Conservation (phyloP, 2,113 vertebrate genomes). For the Riparia riparia region DNA sequence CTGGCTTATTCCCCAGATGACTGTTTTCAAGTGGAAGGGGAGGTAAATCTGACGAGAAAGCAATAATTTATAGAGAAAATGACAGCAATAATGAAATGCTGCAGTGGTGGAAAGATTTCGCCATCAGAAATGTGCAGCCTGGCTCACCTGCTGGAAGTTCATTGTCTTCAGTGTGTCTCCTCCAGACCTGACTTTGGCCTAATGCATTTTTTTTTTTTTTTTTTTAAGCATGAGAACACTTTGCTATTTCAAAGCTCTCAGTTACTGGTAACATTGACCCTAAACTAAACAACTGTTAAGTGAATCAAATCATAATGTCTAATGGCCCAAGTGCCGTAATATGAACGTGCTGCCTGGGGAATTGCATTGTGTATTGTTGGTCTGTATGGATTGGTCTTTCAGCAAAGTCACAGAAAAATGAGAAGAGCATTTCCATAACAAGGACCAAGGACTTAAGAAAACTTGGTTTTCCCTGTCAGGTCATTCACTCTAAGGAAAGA, state of each 20-base stretch:
- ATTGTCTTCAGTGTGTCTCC: not conserved
- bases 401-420: not conserved
- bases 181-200: not conserved
- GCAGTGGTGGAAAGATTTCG: not conserved
- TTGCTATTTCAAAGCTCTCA: not conserved
- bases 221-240: not conserved
- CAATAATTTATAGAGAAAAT: conserved; percentile 52
- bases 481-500: conserved; percentile 10
- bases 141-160: not conserved
- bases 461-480: not conserved
- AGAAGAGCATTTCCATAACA: not conserved
- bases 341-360: not conserved
- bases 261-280: not conserved
- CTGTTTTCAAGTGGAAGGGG: conserved; percentile 23
- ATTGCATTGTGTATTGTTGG: not conserved
- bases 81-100: conserved; percentile 14
- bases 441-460: not conserved
- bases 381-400: not conserved
- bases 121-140: not conserved
- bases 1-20: not conserved
- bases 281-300: not conserved
- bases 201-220: not conserved
- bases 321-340: not conserved
- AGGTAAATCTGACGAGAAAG: conserved; percentile 46
- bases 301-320: not conserved